A percentile compares a stretch with the other conserved stretches of the same genome.
phyloP scores from a whole-genome alignment of 2,113 vertebrate species.

The Tapirus terrestris region DNA sequence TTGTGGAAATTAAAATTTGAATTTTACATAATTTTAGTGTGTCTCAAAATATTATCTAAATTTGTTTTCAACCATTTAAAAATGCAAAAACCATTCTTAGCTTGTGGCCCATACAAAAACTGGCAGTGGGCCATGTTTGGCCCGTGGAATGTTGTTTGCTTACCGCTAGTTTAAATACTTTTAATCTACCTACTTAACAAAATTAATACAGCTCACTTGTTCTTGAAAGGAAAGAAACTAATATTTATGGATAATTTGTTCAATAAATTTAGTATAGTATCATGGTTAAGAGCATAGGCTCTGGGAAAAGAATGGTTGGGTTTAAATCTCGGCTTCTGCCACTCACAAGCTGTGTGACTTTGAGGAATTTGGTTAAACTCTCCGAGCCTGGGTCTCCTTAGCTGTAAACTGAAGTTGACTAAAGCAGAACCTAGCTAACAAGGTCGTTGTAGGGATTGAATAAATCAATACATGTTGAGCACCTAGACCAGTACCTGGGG shows the following conservation, averaged over 20 bases:
- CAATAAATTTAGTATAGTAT: neutral
- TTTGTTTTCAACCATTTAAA: neutral
- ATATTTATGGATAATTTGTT: neutral
- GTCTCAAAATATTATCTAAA: conserved; percentile 3
- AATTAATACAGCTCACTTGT: neutral
- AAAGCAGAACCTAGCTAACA: neutral
- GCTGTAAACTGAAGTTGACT: neutral
- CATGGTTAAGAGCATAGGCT: neutral
- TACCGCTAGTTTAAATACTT: neutral
- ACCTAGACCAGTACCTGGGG: neutral
- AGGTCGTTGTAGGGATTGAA: neutral
- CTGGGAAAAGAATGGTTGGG: neutral
- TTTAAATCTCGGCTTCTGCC: neutral
- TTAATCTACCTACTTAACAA: neutral
- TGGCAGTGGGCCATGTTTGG: neutral
- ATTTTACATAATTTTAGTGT: neutral
- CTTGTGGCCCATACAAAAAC: neutral
- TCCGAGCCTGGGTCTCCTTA: neutral
- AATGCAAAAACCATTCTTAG: neutral
- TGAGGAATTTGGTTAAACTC: neutral
- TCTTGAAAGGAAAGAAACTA: neutral
- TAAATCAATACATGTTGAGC: neutral
- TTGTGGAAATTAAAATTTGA: neutral
- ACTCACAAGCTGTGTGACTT: neutral
- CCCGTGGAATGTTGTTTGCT: neutral